Base-by-base conservation (phyloP, 2,113 vertebrate species). In the Centrocercus urophasianus region DNA sequence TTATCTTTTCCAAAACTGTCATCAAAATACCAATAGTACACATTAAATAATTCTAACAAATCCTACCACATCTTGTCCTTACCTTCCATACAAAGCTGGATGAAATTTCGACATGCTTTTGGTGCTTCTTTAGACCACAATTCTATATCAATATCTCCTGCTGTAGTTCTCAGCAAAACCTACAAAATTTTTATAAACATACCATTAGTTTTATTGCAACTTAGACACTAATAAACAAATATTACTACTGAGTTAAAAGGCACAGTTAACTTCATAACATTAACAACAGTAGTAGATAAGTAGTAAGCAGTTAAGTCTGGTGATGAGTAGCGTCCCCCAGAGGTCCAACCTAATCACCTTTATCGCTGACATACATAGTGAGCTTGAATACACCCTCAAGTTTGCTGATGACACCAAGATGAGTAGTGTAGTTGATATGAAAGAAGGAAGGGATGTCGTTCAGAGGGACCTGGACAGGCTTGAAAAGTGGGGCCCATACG, bases 11-110 rank as follows among this genome's bases (percentile, higher is more conserved):
- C 9, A 63, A 65, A 85, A 66, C 87, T 15, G 6, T 21, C 25
- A 75, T 17, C 65, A 87, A 59, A 9, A 64, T 5, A 89, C 6
- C 21, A 91, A 59, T 15, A 59, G 8, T 2, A 0, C 10, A 42
- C 2, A 14, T 2, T 3, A 60, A 84, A 38, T 59, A 28, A 57
- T 69, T 50, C 75, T 27, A 90, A 25, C 8, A 84, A 7, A 2
- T 72, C 50, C 21, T 45, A 25, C 52, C 22, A 13, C 16, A 38
- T 38, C 84, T 40, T 56, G 30, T 78, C 38, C 81, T 97, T 98
- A 99, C 99, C 99, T 98, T 99, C 99, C 98, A 99, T 98, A 95
- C 99, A 99, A 69, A 99, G 98, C 71, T 99, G 99, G 67, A 99
- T 96, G 95, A 99, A 99, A 97, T 99, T 99, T 93, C 99, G 97